Conservation (phyloP, 2,113 vertebrate species). For the Entomyzon cyanotis region DNA sequence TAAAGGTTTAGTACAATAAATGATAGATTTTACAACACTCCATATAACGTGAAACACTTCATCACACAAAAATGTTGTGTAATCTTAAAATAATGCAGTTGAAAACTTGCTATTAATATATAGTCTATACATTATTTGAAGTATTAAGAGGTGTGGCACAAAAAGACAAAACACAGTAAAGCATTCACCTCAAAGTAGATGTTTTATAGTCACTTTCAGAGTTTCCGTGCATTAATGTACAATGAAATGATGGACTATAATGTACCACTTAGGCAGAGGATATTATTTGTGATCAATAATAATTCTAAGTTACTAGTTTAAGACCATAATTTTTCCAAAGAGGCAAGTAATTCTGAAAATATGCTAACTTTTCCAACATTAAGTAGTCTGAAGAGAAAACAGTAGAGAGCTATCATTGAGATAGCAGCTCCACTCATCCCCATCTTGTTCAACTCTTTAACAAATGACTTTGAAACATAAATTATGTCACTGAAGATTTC, state of each 20-base stretch:
- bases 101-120: constrained; percentile 71
- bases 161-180: constrained; percentile 23
- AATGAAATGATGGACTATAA: constrained; percentile 29
- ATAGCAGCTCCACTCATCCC: not conserved
- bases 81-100: constrained; percentile 63
- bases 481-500: not conserved
- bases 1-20: constrained; percentile 70
- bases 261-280: constrained; percentile 35
- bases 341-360: constrained; percentile 49
- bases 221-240: not conserved
- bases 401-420: not conserved
- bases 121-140: constrained; percentile 56
- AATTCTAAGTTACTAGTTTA: constrained; percentile 51
- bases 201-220: constrained; percentile 47
- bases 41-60: constrained; percentile 66
- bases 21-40: constrained; percentile 69
- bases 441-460: not conserved
- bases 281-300: constrained; percentile 64
- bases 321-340: constrained; percentile 39
- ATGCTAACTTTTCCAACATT: not conserved
- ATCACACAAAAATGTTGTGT: constrained; percentile 66
- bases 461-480: not conserved
- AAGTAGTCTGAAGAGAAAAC: not conserved
- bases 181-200: not conserved
- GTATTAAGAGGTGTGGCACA: constrained; percentile 42